These are phyloP conservation scores for Diadegma fenestrale DNA, from an alignment of 2,888 invertebrate genomes.

Conservation along the genomic window DNA sequence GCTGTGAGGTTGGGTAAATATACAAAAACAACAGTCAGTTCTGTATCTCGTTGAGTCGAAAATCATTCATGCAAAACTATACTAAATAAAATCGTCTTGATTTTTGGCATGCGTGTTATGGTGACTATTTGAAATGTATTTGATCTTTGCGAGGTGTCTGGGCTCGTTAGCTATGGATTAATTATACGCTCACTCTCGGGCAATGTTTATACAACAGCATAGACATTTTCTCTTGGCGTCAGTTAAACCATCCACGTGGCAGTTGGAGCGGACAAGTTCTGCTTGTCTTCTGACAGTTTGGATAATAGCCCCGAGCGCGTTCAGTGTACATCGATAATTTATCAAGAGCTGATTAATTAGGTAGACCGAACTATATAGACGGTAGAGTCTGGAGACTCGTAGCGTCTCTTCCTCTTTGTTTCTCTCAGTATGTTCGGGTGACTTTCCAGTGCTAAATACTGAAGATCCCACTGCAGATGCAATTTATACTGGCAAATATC, in stretches of 20 bases:
- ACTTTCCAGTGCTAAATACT: conserved; percentile 67
- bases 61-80: neutral
- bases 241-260: neutral
- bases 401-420: conserved; percentile 21
- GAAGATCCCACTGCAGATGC: conserved; percentile 68
- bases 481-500: conserved; percentile 68
- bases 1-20: neutral
- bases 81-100: neutral
- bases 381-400: neutral
- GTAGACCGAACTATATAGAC: neutral
- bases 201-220: conserved; percentile 4
- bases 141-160: neutral
- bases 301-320: conserved; percentile 50
- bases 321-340: conserved; percentile 76
- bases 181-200: conserved; percentile 15
- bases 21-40: neutral
- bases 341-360: conserved; percentile 81
- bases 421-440: conserved; percentile 49
- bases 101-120: neutral
- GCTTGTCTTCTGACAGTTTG: conserved; percentile 41
- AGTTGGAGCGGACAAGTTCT: conserved; percentile 14
- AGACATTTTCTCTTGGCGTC: conserved; percentile 4
- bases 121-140: neutral
- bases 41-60: neutral
- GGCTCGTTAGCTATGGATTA: conserved; percentile 1